Conservation (phyloP, 2,113 vertebrate species). For the Salvelinus namaycush region DNA sequence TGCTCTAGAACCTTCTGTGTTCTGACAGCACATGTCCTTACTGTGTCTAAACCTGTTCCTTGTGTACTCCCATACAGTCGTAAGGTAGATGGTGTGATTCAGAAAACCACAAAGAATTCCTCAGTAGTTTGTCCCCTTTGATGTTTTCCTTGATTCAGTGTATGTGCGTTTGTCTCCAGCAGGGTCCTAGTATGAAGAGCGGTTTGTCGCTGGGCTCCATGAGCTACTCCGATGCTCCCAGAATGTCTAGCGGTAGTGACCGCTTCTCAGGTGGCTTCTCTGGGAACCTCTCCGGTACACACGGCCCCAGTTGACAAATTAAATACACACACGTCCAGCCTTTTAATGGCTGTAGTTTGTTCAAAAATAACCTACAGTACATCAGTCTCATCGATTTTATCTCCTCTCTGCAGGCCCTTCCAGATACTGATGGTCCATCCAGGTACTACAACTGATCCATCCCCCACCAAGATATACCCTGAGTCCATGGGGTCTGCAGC, state of each 20-base stretch:
- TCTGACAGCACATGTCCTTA: background rate
- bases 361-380: no score
- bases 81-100: no score
- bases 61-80: background rate
- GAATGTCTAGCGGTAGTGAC: constrained; percentile 44
- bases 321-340: no score
- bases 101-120: background rate
- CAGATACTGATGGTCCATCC: constrained; percentile 45
- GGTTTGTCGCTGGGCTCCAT: constrained; percentile 46
- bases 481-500: background rate
- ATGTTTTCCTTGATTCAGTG: background rate
- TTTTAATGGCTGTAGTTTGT: no score
- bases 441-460: constrained; percentile 58
- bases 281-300: constrained; percentile 44
- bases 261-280: constrained; percentile 53
- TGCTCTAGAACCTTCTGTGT: background rate
- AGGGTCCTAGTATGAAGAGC: constrained; percentile 55
- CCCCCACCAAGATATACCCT: background rate
- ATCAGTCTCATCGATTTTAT: background rate
- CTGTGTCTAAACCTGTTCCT: background rate
- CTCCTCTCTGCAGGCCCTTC: constrained; percentile 57
- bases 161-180: background rate
- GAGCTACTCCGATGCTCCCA: constrained; percentile 51
- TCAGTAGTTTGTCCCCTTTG: background rate
- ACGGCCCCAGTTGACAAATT: background rate